Conservation (phyloP, 2,113 vertebrate genomes). For the Phalacrocorax aristotelis region DNA sequence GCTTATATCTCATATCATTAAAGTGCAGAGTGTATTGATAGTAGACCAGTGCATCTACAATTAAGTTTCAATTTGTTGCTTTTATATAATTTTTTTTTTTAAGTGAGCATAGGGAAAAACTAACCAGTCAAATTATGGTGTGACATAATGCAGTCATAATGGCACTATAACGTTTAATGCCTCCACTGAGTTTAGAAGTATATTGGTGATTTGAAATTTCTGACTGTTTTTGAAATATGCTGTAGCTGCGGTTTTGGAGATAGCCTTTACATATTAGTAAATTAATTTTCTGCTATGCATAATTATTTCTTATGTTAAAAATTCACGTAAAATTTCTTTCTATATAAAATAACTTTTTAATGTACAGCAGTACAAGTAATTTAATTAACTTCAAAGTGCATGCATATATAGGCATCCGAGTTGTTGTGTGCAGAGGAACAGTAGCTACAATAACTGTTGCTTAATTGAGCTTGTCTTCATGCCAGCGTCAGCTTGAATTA, state of each 20-base stretch:
- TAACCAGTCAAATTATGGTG: neutral
- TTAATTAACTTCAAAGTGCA: neutral
- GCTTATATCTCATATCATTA: neutral
- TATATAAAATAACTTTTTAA: neutral
- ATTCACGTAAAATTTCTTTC: neutral
- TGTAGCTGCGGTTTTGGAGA: neutral
- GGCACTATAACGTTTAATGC: neutral
- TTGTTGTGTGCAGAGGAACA: neutral
- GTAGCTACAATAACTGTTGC: neutral
- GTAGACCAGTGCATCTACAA: neutral
- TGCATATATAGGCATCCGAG: neutral
- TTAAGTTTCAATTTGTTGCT: neutral
- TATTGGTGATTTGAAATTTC: neutral
- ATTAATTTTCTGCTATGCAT: neutral
- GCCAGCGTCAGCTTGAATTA: neutral
- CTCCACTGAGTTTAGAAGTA: neutral
- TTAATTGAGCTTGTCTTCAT: slow-evolving; percentile 12
- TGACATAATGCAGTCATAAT: neutral
- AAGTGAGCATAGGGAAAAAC: neutral
- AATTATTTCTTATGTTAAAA: neutral
- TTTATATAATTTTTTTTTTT: neutral
- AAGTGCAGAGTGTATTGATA: neutral
- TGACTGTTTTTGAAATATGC: neutral
- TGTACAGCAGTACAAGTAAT: neutral
- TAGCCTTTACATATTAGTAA: neutral